A percentile compares a stretch with the other conserved stretches of the same genome.
phyloP scores from a whole-genome alignment of 2,888 invertebrate species.

The Scaeva pyrastri region DNA sequence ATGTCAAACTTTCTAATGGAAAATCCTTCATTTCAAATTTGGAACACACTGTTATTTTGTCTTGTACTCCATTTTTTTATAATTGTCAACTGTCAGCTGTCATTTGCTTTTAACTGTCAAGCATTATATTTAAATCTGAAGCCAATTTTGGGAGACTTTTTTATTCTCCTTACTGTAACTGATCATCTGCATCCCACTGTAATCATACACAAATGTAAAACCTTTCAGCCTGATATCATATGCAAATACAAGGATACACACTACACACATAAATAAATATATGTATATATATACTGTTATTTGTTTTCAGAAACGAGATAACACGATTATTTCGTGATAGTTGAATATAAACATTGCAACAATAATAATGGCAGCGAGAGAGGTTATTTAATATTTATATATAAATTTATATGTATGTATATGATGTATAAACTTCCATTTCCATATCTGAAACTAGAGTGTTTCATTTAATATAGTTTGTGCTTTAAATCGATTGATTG shows the following conservation, averaged over 20 bases:
- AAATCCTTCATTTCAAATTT: too few species aligned
- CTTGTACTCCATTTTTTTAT: too few species aligned
- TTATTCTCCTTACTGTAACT: neutral
- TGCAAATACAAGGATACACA: slow-evolving; percentile 35
- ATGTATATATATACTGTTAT: neutral
- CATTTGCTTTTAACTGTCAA: too few species aligned
- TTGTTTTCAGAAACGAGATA: slow-evolving; percentile 28
- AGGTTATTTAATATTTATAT: neutral
- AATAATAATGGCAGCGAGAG: neutral
- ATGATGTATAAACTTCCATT: too few species aligned
- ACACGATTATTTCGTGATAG: slow-evolving; percentile 51
- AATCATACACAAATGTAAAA: neutral
- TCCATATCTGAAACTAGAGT: neutral
- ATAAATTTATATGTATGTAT: neutral
- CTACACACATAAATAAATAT: slow-evolving; percentile 1
- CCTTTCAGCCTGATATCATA: slow-evolving; percentile 21
- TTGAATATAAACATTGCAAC: slow-evolving; percentile 35
- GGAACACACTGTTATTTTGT: too few species aligned
- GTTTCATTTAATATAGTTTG: slow-evolving; percentile 4
- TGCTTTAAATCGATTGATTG: slow-evolving; percentile 55
- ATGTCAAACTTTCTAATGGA: too few species aligned
- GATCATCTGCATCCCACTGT: neutral
- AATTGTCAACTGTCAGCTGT: too few species aligned
- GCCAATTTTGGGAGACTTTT: too few species aligned
- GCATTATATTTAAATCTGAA: too few species aligned